phyloP scores from a whole-genome alignment of 2,797 vertebrate genomes.

The Enteromius viviparus region DNA sequence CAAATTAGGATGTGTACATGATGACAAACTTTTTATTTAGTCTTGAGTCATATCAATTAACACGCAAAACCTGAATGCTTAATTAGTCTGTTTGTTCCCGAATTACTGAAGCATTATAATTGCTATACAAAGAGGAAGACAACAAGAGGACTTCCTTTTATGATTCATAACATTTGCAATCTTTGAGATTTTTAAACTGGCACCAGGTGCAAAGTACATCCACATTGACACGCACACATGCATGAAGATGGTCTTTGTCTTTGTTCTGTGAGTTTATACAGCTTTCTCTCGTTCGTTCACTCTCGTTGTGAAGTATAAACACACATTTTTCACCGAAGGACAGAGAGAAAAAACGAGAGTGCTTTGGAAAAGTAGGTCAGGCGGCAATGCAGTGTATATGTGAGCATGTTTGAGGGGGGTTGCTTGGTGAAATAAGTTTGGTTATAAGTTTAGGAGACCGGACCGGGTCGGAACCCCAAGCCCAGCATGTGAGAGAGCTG shows the following conservation, averaged over 20 bases:
- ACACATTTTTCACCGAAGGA: conserved; percentile 38
- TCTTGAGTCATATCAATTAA: conserved; percentile 4
- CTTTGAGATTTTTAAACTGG: neutral
- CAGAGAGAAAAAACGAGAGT: conserved; percentile 26
- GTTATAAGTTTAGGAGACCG: neutral
- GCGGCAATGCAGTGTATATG: conserved; percentile 58
- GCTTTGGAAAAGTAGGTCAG: conserved; percentile 73
- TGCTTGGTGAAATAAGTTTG: conserved; percentile 22
- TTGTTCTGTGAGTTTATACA: conserved; percentile 33
- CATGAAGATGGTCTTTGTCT: conserved; percentile 11
- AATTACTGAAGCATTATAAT: neutral
- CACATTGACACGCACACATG: neutral
- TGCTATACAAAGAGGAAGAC: conserved; percentile 24
- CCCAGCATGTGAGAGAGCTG: conserved; percentile 19
- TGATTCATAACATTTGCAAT: conserved; percentile 23
- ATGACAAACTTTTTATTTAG: neutral
- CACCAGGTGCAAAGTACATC: conserved; percentile 17
- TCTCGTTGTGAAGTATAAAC: conserved; percentile 28
- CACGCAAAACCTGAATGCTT: neutral
- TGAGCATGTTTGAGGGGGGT: conserved; percentile 28
- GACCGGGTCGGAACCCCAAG: neutral
- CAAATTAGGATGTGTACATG: neutral
- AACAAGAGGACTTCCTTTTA: conserved; percentile 21
- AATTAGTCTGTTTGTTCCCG: conserved; percentile 22
- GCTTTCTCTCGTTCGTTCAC: neutral